These are phyloP conservation scores for Tenrec ecaudatus DNA, from an alignment of 2,113 vertebrate genomes.

Conservation along the genomic window DNA sequence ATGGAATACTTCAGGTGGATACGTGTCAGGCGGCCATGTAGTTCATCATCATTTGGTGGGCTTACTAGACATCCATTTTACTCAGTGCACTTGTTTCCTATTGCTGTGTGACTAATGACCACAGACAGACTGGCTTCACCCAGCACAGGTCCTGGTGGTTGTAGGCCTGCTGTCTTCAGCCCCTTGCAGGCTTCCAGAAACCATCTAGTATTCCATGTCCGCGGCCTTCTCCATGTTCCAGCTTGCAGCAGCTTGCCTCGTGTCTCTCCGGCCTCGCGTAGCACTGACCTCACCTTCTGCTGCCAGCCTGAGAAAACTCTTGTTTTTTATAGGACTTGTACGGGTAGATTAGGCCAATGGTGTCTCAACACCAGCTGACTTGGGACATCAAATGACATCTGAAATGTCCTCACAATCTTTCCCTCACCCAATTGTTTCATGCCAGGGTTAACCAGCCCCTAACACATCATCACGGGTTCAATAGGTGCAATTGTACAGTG, in stretches of 20 bases:
- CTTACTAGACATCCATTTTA: background rate
- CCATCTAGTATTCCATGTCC: background rate
- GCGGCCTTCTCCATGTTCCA: background rate
- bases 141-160: conserved; percentile 3
- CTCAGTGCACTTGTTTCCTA: background rate
- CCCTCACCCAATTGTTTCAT: background rate
- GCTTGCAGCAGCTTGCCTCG: background rate
- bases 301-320: conserved; percentile 18
- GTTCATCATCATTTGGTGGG: conserved; percentile 8
- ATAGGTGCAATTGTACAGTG: too few relatives aligned
- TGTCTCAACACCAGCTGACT: conserved; percentile 23
- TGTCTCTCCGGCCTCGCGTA: background rate
- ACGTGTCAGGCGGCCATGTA: background rate
- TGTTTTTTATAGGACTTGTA: background rate
- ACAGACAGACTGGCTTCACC: background rate
- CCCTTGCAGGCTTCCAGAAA: background rate
- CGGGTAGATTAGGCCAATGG: background rate
- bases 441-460: too few relatives aligned
- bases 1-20: background rate
- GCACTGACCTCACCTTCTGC: background rate
- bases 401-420: background rate
- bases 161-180: background rate
- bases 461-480: too few relatives aligned
- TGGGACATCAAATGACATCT: conserved; percentile 28
- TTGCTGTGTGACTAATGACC: background rate